These are phyloP conservation scores for Monopterus albus DNA, from an alignment of 2,113 vertebrate species.

Conservation along the genomic window DNA sequence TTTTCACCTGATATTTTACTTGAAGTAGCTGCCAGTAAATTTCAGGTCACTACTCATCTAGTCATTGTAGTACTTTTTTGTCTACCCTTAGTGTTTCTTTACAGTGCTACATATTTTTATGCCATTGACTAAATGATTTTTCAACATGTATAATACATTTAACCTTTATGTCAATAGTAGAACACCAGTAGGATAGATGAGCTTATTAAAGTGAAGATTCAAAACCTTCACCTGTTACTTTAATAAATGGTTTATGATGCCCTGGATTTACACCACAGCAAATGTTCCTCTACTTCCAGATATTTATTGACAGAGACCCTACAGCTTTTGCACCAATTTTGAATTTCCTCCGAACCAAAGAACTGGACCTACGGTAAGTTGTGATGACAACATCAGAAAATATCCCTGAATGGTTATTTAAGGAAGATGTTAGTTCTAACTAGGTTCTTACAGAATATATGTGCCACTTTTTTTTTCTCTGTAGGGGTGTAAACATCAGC, in stretches of 20 bases:
- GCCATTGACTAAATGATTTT: neutral
- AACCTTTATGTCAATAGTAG: neutral
- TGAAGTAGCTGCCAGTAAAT: too few species aligned
- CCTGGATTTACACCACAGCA: neutral
- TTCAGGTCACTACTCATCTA: neutral
- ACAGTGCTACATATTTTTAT: too few species aligned
- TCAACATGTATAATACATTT: neutral
- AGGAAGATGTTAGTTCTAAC: neutral
- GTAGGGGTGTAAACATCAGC: conserved; percentile 94
- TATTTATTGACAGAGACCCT: conserved; percentile 99
- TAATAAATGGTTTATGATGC: neutral
- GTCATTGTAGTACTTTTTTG: neutral
- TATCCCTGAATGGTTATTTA: neutral
- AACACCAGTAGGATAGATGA: too few species aligned
- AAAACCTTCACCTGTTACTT: too few species aligned
- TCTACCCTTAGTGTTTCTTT: too few species aligned
- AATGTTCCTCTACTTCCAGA: conserved; percentile 81
- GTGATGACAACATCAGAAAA: neutral
- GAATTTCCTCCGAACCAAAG: conserved; percentile 99
- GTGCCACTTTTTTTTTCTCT: conserved; percentile 36
- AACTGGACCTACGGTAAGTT: conserved; percentile 93
- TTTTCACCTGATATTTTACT: too few species aligned
- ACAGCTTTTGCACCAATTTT: conserved; percentile 98
- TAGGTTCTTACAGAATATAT: neutral
- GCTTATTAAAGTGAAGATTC: too few species aligned